Percentiles rank a stretch among this genome's conserved stretches.
Conservation (phyloP, 1,140 invertebrate species). For the Listronotus bonariensis region DNA sequence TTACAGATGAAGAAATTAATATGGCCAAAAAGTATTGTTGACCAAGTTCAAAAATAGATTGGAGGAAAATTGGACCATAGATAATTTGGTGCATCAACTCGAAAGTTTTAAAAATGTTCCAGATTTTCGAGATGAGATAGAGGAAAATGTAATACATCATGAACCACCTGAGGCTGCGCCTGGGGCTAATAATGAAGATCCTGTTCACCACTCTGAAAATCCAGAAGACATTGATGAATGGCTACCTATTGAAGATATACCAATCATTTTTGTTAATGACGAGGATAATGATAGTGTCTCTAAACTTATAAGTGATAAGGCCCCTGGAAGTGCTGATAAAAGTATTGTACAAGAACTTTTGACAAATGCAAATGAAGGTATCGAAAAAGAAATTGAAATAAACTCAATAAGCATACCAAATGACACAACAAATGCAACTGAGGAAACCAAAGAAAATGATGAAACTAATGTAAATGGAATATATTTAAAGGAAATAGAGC, state of each 20-base stretch:
- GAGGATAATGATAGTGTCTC: conserved; percentile 6
- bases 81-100: neutral
- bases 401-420: conserved; percentile 5
- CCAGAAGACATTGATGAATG: conserved; percentile 3
- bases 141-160: conserved; percentile 4
- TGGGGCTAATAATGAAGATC: conserved; percentile 8
- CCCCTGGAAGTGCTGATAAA: neutral
- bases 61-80: neutral
- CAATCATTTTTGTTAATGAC: conserved; percentile 4
- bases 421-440: conserved; percentile 1
- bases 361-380: neutral
- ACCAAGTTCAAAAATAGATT: conserved; percentile 4
- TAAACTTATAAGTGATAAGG: conserved; percentile 2
- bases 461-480: neutral
- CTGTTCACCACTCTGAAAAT: conserved; percentile 7
- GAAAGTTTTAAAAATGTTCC: conserved; percentile 8
- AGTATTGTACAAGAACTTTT: neutral
- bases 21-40: conserved; percentile 4
- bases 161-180: neutral
- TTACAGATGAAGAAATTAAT: conserved; percentile 9
- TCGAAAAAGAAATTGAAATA: neutral
- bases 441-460: conserved; percentile 11
- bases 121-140: conserved; percentile 4
- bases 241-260: conserved; percentile 7
- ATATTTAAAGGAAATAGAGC: too few species aligned